phyloP scores from a whole-genome alignment of 2,888 invertebrate species.

The Xylocampa areola region DNA sequence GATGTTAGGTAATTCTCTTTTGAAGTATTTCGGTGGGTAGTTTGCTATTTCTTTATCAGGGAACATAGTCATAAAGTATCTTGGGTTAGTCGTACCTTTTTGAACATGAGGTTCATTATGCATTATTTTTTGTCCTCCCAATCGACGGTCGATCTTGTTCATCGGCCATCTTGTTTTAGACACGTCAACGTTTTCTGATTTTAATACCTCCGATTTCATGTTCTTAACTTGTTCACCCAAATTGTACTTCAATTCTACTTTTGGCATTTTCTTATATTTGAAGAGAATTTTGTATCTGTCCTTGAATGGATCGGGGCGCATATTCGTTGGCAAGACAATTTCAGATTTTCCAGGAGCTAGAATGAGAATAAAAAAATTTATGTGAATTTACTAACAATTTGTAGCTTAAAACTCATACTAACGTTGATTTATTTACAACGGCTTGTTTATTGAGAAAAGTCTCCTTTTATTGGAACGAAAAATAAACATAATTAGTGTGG shows the following conservation, averaged over 20 bases:
- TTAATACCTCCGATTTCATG: conserved; percentile 68
- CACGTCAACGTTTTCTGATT: conserved; percentile 67
- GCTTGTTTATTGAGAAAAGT: too few relatives aligned
- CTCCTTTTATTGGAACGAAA: too few relatives aligned
- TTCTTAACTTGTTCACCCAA: conserved; percentile 79
- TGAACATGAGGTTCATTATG: conserved; percentile 22
- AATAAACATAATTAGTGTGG: too few relatives aligned
- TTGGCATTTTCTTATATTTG: conserved; percentile 75
- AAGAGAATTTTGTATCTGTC: conserved; percentile 73
- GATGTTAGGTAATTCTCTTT: conserved; percentile 70
- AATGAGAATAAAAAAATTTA: not conserved
- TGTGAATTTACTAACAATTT: not conserved
- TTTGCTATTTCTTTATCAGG: conserved; percentile 45
- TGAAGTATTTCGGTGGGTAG: conserved; percentile 68
- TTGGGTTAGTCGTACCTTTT: conserved; percentile 33
- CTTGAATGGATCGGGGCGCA: conserved; percentile 71
- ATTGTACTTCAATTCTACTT: conserved; percentile 77
- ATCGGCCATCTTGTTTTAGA: conserved; percentile 78
- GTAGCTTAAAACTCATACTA: too few relatives aligned
- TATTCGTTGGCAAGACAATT: conserved; percentile 27
- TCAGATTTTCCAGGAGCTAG: conserved; percentile 42
- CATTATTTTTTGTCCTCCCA: conserved; percentile 48
- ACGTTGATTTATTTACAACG: too few relatives aligned
- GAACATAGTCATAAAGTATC: conserved; percentile 52
- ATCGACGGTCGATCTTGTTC: conserved; percentile 61